Percentiles rank a stretch among this genome's conserved stretches.
Evolutionary conservation across 2,797 vertebrate species (phyloP).

Genomic region (Zenarchopterus dispar): DNA sequence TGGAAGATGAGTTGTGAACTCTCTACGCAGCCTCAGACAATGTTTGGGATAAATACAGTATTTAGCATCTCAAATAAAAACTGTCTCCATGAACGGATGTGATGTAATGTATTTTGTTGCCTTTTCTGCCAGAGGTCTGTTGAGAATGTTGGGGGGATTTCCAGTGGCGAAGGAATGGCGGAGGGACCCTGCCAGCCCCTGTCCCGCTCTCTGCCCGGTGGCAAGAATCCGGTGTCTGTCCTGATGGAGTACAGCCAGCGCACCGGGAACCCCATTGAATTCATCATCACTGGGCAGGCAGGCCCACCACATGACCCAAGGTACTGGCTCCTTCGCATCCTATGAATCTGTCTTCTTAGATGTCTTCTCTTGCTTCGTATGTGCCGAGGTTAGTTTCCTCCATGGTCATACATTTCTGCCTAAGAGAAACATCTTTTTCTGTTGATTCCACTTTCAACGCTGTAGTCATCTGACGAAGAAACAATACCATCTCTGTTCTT

Average conservation of each 20-base stretch:
- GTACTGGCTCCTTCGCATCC: constrained; percentile 72
- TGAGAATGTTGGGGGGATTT: constrained; percentile 34
- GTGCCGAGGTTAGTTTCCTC: background rate
- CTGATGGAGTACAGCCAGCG: constrained; percentile 96
- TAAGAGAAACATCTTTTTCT: constrained; percentile 36
- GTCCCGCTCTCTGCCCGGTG: constrained; percentile 84
- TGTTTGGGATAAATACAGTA: too few species aligned
- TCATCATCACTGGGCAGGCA: constrained; percentile 91
- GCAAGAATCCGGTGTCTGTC: constrained; percentile 93
- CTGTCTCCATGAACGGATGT: background rate
- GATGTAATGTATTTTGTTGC: background rate
- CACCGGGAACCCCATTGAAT: constrained; percentile 89
- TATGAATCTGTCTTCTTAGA: constrained; percentile 12
- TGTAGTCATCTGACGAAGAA: constrained; percentile 54
- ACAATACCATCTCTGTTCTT: constrained; percentile 42
- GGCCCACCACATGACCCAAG: constrained; percentile 96
- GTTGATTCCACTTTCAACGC: constrained; percentile 19
- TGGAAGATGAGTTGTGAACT: too few species aligned
- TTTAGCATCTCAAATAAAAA: background rate
- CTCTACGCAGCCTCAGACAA: too few species aligned
- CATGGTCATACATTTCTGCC: constrained; percentile 11
- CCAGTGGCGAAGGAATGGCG: constrained; percentile 24
- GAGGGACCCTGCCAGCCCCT: constrained; percentile 76
- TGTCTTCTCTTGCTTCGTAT: constrained; percentile 3
- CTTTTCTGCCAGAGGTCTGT: constrained; percentile 42